These are phyloP conservation scores for Brachyistius frenatus DNA, from an alignment of 2,113 vertebrate species.

Conservation along the genomic window DNA sequence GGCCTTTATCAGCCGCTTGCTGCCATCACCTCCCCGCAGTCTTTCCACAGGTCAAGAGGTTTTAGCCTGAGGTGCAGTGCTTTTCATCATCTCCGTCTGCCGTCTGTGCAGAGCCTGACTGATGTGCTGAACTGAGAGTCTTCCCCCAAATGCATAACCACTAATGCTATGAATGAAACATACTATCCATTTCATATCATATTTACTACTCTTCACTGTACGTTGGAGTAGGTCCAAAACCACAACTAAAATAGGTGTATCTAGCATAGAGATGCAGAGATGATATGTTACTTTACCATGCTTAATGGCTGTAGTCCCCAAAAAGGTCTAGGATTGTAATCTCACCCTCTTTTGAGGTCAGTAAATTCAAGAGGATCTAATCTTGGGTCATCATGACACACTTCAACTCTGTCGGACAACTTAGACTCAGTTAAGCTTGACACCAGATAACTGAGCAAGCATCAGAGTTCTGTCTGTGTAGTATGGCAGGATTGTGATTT, in stretches of 20 bases:
- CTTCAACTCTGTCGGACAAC: constrained; percentile 65
- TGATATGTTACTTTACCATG: background rate
- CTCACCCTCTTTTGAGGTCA: constrained; percentile 48
- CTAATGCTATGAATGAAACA: constrained; percentile 15
- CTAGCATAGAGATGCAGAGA: background rate
- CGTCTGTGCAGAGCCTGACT: constrained; percentile 19
- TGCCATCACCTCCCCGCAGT: constrained; percentile 71
- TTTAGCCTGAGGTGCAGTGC: constrained; percentile 58
- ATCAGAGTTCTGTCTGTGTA: background rate
- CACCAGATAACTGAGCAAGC: constrained; percentile 47
- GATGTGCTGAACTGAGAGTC: constrained; percentile 3
- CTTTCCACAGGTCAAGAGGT: constrained; percentile 78
- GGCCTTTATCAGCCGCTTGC: constrained; percentile 72
- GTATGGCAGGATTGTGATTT: background rate
- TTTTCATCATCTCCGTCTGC: constrained; percentile 56
- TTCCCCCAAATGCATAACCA: constrained; percentile 3
- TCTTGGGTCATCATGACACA: constrained; percentile 67
- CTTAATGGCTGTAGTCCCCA: background rate
- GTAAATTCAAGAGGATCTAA: constrained; percentile 67
- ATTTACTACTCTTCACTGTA: background rate
- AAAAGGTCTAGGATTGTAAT: constrained; percentile 22
- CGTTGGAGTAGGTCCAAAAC: background rate
- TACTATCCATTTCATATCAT: too few relatives aligned
- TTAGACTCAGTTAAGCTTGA: constrained; percentile 25
- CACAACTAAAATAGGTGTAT: background rate